Conservation (phyloP, 2,888 invertebrate species). For the Mesopsocus fuscifrons region DNA sequence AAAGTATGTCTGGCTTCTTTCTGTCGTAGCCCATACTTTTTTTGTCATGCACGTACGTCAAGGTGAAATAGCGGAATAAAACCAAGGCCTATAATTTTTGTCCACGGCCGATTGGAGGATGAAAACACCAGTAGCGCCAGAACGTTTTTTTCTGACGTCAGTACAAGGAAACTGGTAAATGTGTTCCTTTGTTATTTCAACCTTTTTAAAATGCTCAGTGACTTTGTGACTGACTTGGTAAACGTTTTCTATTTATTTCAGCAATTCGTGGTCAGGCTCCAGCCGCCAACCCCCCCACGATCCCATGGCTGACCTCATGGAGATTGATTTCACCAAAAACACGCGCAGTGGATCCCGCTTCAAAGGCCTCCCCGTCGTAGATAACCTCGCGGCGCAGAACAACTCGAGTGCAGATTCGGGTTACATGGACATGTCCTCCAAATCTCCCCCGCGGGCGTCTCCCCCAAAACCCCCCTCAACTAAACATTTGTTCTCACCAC, state of each 20-base stretch:
- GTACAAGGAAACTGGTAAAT: too few species aligned
- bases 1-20: too few species aligned
- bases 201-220: not conserved
- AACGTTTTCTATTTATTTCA: too few species aligned
- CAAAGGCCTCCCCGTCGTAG: constrained; percentile 14
- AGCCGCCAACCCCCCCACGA: constrained; percentile 21
- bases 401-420: constrained; percentile 18
- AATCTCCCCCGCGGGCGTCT: constrained; percentile 15
- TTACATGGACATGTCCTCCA: constrained; percentile 19
- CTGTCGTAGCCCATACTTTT: too few species aligned
- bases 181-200: too few species aligned
- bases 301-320: constrained; percentile 62
- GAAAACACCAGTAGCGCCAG: too few species aligned
- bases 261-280: constrained; percentile 2
- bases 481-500: constrained; percentile 2
- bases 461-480: constrained; percentile 15
- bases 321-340: constrained; percentile 43
- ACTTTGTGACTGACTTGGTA: too few species aligned
- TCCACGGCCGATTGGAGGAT: too few species aligned
- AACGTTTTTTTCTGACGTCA: too few species aligned
- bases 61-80: too few species aligned
- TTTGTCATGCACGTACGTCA: too few species aligned
- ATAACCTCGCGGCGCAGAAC: constrained; percentile 17
- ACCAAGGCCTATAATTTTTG: too few species aligned
- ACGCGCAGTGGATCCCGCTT: constrained; percentile 14